Percentiles rank a stretch among this genome's conserved stretches.
These are phyloP conservation scores for Drosophila paramelanica DNA, from an alignment of 2,888 invertebrate genomes.

Conservation along the genomic window DNA sequence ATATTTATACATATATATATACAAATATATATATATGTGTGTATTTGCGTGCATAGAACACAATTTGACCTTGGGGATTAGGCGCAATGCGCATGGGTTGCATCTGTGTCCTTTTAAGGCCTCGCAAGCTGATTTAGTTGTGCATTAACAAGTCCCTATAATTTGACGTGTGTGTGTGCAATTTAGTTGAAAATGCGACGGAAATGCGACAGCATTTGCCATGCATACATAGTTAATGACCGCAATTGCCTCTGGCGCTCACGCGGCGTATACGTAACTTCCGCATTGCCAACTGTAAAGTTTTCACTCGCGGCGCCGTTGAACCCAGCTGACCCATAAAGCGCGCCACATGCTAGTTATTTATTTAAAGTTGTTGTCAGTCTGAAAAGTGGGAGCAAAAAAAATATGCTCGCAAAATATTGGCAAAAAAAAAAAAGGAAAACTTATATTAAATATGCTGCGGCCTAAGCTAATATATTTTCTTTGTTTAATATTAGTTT, in stretches of 20 bases:
- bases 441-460: neutral
- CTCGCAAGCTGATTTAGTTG: slow-evolving; percentile 10
- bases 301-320: slow-evolving; percentile 30
- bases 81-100: slow-evolving; percentile 21
- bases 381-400: neutral
- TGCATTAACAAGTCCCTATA: slow-evolving; percentile 37
- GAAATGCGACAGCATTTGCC: slow-evolving; percentile 52
- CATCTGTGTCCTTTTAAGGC: slow-evolving; percentile 8
- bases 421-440: neutral
- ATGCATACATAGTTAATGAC: slow-evolving; percentile 62
- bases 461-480: neutral
- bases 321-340: slow-evolving; percentile 69
- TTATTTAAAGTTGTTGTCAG: neutral
- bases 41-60: neutral
- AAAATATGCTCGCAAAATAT: neutral
- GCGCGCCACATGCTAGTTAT: slow-evolving; percentile 2
- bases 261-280: slow-evolving; percentile 58
- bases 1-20: slow-evolving; percentile 11
- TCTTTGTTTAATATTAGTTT: neutral
- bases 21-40: neutral
- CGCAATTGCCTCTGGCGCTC: slow-evolving; percentile 45
- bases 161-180: slow-evolving; percentile 19
- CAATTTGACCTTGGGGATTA: slow-evolving; percentile 61
- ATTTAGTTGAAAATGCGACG: slow-evolving; percentile 38
- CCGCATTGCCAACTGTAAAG: slow-evolving; percentile 54